A percentile compares a stretch with the other conserved stretches of the same genome.
These are phyloP conservation scores for Ephydatia muelleri DNA, from an alignment of 37 sponge, comb jelly and placozoan genomes.

Conservation along the genomic window DNA sequence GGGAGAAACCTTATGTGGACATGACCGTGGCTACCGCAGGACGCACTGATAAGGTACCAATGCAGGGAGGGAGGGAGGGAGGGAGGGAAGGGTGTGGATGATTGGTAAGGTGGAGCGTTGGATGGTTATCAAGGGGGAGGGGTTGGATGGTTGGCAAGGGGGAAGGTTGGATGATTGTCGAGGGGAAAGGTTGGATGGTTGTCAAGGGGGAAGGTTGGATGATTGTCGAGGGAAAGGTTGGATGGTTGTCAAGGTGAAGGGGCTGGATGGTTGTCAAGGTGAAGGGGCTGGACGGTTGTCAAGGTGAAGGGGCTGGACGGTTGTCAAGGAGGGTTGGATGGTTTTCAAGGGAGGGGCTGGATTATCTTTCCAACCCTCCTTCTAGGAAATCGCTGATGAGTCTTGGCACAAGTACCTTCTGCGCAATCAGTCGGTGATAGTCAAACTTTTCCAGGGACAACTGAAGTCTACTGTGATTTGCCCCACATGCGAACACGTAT, in stretches of 20 bases:
- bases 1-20: constrained; percentile 88
- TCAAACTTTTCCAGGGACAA: constrained; percentile 92
- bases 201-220: too few relatives aligned
- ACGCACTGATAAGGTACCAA: constrained; percentile 63
- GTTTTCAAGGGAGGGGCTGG: constrained; percentile 1
- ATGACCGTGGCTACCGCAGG: constrained; percentile 66
- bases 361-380: background rate
- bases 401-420: constrained; percentile 80
- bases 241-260: too few relatives aligned
- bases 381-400: constrained; percentile 83
- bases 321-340: too few relatives aligned
- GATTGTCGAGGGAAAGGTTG: too few relatives aligned
- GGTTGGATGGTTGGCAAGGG: background rate
- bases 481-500: background rate
- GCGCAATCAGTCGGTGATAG: constrained; percentile 88
- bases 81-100: too few relatives aligned
- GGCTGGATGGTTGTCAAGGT: too few relatives aligned
- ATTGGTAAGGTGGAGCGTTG: constrained; percentile 17
- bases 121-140: background rate
- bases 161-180: too few relatives aligned
- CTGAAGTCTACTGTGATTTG: constrained; percentile 73
- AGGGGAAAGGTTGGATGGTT: too few relatives aligned
- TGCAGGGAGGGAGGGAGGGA: background rate
- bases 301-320: too few relatives aligned
- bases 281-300: too few relatives aligned